Evolutionary conservation across 2,797 vertebrate genomes (phyloP), one percentile per base, ranked within the genome.

Genomic region (Melanotaenia nigrans): DNA sequence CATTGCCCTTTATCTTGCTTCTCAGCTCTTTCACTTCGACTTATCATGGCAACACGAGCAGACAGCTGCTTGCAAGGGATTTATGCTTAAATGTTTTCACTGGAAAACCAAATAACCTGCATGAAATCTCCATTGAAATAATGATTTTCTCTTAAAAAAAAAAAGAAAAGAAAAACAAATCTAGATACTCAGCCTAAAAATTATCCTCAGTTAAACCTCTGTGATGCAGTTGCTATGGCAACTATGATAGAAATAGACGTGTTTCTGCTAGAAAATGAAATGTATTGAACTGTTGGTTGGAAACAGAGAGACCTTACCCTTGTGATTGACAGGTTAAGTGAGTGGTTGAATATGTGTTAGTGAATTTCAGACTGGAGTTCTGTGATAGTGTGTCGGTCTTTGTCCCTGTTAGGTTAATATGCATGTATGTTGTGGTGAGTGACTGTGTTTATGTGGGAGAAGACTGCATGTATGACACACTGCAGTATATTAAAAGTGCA

Each of bases 221-320:
- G 90, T 92, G 92, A 94, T 93, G 90, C 92, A 93, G 94, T 95
- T 95, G 93, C 94, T 90, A 94, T 95, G 93, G 94, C 86, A 94
- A 95, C 94, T 75, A 86, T 93, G 92, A 93, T 95, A 89, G 93
- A 94, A 94, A 94, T 95, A 95, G 94, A 93, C 86, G 71, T 91
- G 91, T 90, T 90, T 94, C 94, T 95, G 91, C 91, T 88, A 90
- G 90, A 89, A 88, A 94, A 92, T 90, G 86, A 92, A 90, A 91
- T 84, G 84, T 90, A 90, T 91, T 91, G 80, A 92, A 91, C 77
- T 91, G 89, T 88, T 92, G 87, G 91, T 92, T 85, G 71, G 86
- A 88, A 83, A 87, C 79, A 79, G 73, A 73, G 68, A 80, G 72
- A 82, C 83, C 85, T 85, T 62, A 67, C 69, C 75, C 54, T 62